Percentiles rank a stretch among this genome's conserved stretches.
Evolutionary conservation across 2,888 invertebrate species (phyloP).

Genomic region (Chymomyza fuscimana): DNA sequence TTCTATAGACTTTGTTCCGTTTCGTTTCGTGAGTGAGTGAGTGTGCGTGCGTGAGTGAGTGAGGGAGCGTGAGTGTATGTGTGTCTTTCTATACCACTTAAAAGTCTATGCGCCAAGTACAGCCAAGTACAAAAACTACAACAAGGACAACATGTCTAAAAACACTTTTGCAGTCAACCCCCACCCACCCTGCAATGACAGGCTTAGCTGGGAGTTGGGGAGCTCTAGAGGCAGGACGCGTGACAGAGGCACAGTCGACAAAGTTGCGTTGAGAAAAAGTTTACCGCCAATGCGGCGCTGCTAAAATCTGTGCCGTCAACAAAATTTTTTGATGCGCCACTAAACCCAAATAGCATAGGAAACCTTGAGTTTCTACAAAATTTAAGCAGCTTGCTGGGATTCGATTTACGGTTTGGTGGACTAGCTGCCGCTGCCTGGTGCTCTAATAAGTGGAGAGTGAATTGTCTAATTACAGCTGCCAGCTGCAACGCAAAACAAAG

Average conservation of each 20-base stretch:
- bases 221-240: background rate
- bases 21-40: background rate
- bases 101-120: constrained; percentile 65
- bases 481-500: constrained; percentile 51
- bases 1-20: background rate
- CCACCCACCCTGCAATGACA: background rate
- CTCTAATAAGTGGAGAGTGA: constrained; percentile 45
- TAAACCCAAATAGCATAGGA: constrained; percentile 51
- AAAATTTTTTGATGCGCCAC: constrained; percentile 50
- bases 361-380: background rate
- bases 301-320: constrained; percentile 63
- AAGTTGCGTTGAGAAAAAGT: constrained; percentile 42
- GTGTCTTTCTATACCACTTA: constrained; percentile 49
- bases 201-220: background rate
- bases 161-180: constrained; percentile 63
- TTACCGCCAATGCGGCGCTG: constrained; percentile 71
- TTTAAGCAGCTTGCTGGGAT: background rate
- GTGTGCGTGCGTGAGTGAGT: background rate
- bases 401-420: background rate
- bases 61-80: background rate
- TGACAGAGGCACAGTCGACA: constrained; percentile 16
- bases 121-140: background rate
- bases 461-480: constrained; percentile 73
- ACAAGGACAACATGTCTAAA: constrained; percentile 48
- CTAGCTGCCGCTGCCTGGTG: background rate